These are phyloP conservation scores for Xenopus petersii DNA, from an alignment of 2,797 vertebrate species.

Conservation along the genomic window DNA sequence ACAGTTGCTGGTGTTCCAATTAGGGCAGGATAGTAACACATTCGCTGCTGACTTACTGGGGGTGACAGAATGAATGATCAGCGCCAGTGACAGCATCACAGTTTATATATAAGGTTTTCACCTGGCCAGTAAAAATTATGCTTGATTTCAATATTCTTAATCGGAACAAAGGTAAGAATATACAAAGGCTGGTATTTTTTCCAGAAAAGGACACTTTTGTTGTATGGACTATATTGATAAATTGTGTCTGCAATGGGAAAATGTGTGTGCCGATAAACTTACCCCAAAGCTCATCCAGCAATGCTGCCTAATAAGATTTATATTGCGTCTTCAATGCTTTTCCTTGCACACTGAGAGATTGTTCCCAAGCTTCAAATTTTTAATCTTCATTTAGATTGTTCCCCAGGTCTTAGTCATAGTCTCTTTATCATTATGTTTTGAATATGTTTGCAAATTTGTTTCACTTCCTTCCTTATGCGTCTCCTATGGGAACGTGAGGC, in stretches of 20 bases:
- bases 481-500: background rate
- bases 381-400: constrained; percentile 2
- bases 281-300: background rate
- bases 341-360: background rate
- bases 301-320: background rate
- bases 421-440: background rate
- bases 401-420: background rate
- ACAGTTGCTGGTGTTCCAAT: too few relatives aligned
- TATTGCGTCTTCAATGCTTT: background rate
- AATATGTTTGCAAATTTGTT: background rate
- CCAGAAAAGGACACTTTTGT: too few relatives aligned
- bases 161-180: too few relatives aligned
- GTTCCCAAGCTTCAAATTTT: background rate
- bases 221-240: too few relatives aligned
- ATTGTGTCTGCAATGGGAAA: background rate
- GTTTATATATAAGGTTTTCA: too few relatives aligned
- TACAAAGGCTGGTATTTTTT: too few relatives aligned
- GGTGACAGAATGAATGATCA: too few relatives aligned
- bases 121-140: too few relatives aligned
- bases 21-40: too few relatives aligned
- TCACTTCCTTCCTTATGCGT: background rate
- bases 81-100: too few relatives aligned
- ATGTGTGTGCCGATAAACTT: background rate
- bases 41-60: too few relatives aligned
- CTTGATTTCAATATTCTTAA: too few relatives aligned